Conservation (phyloP, 2,797 vertebrate species). For the Mastacembelus armatus region DNA sequence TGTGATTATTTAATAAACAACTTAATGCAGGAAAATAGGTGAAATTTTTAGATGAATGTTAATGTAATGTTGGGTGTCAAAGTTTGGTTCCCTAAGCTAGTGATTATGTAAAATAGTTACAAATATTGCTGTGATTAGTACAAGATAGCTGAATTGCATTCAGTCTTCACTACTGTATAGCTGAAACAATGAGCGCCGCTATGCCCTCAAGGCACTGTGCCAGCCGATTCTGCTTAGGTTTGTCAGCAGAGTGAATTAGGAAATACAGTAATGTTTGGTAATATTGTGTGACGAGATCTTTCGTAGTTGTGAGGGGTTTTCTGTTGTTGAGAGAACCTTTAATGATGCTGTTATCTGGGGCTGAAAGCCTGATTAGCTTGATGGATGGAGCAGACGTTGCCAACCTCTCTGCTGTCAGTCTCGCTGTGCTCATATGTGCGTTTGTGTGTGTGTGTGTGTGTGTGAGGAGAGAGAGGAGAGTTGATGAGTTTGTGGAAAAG, state of each 20-base stretch:
- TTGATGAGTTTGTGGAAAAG: slow-evolving; percentile 43
- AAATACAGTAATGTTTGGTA: slow-evolving; percentile 55
- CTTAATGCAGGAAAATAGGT: slow-evolving; percentile 27
- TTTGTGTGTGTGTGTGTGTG: slow-evolving; percentile 43
- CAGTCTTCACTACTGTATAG: slow-evolving; percentile 37
- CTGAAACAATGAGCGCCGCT: slow-evolving; percentile 22
- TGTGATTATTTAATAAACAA: slow-evolving; percentile 47
- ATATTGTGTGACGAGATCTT: slow-evolving; percentile 57
- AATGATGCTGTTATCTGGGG: slow-evolving; percentile 73
- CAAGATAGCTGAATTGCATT: slow-evolving; percentile 25
- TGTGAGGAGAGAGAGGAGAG: slow-evolving; percentile 21
- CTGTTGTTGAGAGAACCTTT: slow-evolving; percentile 50
- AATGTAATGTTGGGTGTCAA: slow-evolving; percentile 32
- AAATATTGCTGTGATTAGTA: slow-evolving; percentile 17
- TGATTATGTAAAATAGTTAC: slow-evolving; percentile 29
- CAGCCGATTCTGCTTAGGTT: slow-evolving; percentile 40
- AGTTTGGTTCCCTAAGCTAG: slow-evolving; percentile 12
- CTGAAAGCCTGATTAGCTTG: slow-evolving; percentile 69
- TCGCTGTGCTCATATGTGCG: slow-evolving; percentile 20
- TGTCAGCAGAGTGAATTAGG: slow-evolving; percentile 57
- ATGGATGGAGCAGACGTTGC: slow-evolving; percentile 53
- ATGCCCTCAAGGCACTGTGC: slow-evolving; percentile 38
- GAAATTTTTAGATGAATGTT: slow-evolving; percentile 36
- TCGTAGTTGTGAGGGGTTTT: slow-evolving; percentile 43
- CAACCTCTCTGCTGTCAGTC: slow-evolving; percentile 55